These are phyloP conservation scores for Gnathonemus longibarbis DNA, from an alignment of 2,113 vertebrate genomes.

Conservation along the genomic window DNA sequence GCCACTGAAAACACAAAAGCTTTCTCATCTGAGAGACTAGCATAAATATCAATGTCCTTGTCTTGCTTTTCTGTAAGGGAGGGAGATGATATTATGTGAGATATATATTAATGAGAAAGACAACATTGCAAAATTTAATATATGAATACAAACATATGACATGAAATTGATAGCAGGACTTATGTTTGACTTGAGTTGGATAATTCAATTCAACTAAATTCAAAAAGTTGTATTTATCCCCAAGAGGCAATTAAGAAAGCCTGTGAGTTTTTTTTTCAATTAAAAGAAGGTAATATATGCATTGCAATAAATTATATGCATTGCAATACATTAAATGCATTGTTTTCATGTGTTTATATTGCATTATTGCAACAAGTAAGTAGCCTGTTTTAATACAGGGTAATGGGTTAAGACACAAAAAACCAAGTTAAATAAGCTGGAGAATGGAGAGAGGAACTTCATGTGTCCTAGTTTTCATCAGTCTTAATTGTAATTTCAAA, in stretches of 20 bases:
- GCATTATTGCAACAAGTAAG: too few species aligned
- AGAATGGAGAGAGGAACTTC: too few species aligned
- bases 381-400: too few species aligned
- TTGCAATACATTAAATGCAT: too few species aligned
- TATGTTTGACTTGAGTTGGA: not conserved
- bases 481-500: too few species aligned
- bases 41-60: conserved; percentile 94
- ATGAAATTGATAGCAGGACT: not conserved
- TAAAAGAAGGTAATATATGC: too few species aligned
- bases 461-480: too few species aligned
- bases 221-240: not conserved
- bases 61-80: conserved; percentile 86
- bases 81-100: conserved; percentile 21
- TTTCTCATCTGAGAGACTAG: conserved; percentile 93
- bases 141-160: not conserved
- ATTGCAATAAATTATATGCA: too few species aligned
- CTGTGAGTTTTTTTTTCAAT: too few species aligned
- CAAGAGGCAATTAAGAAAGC: not conserved
- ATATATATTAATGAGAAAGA: not conserved
- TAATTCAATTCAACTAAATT: not conserved
- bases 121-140: not conserved
- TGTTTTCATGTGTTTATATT: too few species aligned
- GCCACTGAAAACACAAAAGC: conserved; percentile 97
- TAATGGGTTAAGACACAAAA: too few species aligned
- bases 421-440: too few species aligned